Evolutionary conservation across 2,113 vertebrate species (phyloP).

Genomic region (Rousettus leschenaultii): DNA sequence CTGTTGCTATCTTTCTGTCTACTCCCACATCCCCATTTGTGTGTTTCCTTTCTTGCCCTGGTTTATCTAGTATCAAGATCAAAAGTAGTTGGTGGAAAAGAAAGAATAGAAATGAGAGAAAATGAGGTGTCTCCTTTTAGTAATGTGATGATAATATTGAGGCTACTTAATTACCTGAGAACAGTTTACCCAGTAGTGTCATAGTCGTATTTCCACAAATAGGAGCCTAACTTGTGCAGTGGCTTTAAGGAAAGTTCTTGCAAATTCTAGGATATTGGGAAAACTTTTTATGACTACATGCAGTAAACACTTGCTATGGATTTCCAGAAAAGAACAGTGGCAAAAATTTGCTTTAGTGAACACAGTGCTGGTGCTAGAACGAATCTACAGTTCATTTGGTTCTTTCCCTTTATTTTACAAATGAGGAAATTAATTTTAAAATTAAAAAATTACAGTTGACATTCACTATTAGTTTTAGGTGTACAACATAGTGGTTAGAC

Average conservation of each 20-base stretch:
- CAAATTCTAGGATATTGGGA: neutral
- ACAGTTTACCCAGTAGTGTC: neutral
- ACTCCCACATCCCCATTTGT: accelerated
- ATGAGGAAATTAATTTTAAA: neutral
- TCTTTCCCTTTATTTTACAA: neutral
- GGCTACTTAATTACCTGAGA: neutral
- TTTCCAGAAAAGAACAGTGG: neutral
- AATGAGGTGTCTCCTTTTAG: neutral
- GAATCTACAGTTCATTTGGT: neutral
- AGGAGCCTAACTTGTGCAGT: neutral
- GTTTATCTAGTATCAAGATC: neutral
- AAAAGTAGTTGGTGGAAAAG: neutral
- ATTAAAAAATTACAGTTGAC: no score
- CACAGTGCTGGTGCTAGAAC: neutral
- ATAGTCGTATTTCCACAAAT: no score
- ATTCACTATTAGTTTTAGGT: no score
- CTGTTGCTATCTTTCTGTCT: neutral
- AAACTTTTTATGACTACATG: neutral
- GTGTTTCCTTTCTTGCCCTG: neutral
- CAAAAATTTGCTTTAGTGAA: neutral
- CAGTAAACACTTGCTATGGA: neutral
- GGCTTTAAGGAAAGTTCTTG: neutral
- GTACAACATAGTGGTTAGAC: no score
- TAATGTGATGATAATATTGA: neutral
- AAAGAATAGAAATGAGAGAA: neutral